A percentile compares a stretch with the other conserved stretches of the same genome.
These are phyloP conservation scores for Drosophila arawakana DNA, from an alignment of 1,140 invertebrate species.

Conservation along the genomic window DNA sequence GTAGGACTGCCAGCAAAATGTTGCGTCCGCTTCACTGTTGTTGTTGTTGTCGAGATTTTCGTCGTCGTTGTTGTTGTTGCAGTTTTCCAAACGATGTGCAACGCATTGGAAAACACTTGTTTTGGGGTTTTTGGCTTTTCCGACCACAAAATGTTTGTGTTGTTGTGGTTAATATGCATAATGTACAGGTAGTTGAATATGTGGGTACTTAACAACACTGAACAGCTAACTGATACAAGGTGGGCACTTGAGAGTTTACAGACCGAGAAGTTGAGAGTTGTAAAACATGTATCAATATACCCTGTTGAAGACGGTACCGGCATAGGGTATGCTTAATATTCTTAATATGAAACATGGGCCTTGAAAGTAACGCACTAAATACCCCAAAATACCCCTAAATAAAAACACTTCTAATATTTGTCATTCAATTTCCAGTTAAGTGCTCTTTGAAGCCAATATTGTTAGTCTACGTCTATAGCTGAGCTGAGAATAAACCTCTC, in stretches of 20 bases:
- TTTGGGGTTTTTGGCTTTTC: slow-evolving; percentile 56
- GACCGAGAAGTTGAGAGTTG: slow-evolving; percentile 20
- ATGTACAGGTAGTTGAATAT: slow-evolving; percentile 31
- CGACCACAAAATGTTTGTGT: slow-evolving; percentile 45
- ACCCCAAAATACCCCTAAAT: no score
- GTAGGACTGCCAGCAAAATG: slow-evolving; percentile 80
- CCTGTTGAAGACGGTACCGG: background rate
- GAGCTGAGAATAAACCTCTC: background rate
- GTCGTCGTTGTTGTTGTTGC: background rate
- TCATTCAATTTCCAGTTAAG: background rate
- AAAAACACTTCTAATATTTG: background rate
- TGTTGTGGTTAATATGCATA: slow-evolving; percentile 28
- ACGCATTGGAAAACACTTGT: slow-evolving; percentile 79
- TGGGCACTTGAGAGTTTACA: slow-evolving; percentile 30
- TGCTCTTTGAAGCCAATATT: background rate
- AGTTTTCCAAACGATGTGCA: slow-evolving; percentile 76
- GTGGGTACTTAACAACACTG: slow-evolving; percentile 37
- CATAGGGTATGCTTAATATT: no score
- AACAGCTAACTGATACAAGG: slow-evolving; percentile 47
- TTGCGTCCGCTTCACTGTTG: slow-evolving; percentile 44
- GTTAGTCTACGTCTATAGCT: background rate
- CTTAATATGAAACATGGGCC: no score
- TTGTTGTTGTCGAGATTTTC: background rate
- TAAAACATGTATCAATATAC: background rate
- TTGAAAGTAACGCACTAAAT: no score